Conservation (phyloP, 1,140 invertebrate genomes). For the Holotrichia oblita region DNA sequence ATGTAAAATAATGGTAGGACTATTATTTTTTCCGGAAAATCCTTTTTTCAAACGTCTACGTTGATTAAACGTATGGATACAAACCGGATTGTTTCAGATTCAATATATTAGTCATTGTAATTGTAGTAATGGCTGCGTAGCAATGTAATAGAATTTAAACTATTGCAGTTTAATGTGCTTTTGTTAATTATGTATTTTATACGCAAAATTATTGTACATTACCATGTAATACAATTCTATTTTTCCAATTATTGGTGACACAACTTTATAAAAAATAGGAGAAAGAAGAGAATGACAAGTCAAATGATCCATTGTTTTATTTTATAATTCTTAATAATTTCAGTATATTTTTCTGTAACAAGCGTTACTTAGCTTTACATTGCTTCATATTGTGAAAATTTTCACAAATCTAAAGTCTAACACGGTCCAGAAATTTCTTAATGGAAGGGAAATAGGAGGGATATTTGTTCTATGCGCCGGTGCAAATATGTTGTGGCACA, state of each 20-base stretch:
- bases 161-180: neutral
- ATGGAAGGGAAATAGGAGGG: neutral
- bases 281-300: slow-evolving; percentile 8
- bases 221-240: too few species aligned
- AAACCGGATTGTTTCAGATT: slow-evolving; percentile 35
- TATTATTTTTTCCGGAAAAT: neutral
- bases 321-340: neutral
- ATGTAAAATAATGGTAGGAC: neutral
- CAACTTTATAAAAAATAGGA: neutral
- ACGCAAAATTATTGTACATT: neutral
- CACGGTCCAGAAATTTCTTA: slow-evolving; percentile 15
- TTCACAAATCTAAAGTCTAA: neutral
- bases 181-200: neutral
- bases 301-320: slow-evolving; percentile 19
- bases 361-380: neutral
- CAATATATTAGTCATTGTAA: slow-evolving; percentile 39
- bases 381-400: neutral
- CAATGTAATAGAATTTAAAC: neutral
- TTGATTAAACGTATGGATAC: slow-evolving; percentile 12
- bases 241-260: neutral
- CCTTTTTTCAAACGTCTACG: neutral
- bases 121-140: slow-evolving; percentile 48
- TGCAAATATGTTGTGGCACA: neutral
- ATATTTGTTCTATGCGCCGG: neutral
- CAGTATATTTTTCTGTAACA: neutral